Evolutionary conservation across 2,888 invertebrate genomes (phyloP).

Genomic region (Agriotes lineatus): DNA sequence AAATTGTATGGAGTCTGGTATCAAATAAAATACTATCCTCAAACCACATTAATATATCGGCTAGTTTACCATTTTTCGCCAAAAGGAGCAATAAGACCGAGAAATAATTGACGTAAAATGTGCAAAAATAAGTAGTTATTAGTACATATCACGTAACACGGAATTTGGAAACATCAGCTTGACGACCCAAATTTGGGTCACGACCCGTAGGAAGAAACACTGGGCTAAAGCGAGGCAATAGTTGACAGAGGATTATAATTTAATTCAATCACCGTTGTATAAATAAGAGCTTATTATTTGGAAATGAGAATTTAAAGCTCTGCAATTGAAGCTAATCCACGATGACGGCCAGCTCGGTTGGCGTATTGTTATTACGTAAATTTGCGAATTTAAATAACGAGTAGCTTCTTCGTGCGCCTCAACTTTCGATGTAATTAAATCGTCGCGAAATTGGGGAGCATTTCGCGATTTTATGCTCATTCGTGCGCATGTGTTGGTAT

Average conservation of each 20-base stretch:
- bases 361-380: conserved; percentile 20
- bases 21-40: too few relatives aligned
- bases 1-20: too few relatives aligned
- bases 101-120: too few relatives aligned
- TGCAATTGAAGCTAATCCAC: conserved; percentile 21
- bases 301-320: conserved; percentile 24
- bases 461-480: conserved; percentile 35
- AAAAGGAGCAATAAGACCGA: too few relatives aligned
- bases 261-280: conserved; percentile 22
- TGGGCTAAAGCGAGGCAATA: conserved; percentile 6
- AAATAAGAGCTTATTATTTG: conserved; percentile 23
- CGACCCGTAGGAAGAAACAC: too few relatives aligned
- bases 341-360: conserved; percentile 18
- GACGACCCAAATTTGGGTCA: too few relatives aligned
- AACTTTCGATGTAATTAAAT: conserved; percentile 32
- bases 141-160: too few relatives aligned
- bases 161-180: too few relatives aligned
- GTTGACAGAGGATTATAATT: conserved; percentile 8
- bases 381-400: conserved; percentile 25
- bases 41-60: too few relatives aligned
- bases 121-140: too few relatives aligned
- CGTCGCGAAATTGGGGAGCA: conserved; percentile 24
- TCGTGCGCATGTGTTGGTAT: conserved; percentile 31
- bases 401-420: conserved; percentile 22
- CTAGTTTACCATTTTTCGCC: too few relatives aligned